phyloP scores from a whole-genome alignment of 2,113 vertebrate species.

The Scalopus aquaticus region DNA sequence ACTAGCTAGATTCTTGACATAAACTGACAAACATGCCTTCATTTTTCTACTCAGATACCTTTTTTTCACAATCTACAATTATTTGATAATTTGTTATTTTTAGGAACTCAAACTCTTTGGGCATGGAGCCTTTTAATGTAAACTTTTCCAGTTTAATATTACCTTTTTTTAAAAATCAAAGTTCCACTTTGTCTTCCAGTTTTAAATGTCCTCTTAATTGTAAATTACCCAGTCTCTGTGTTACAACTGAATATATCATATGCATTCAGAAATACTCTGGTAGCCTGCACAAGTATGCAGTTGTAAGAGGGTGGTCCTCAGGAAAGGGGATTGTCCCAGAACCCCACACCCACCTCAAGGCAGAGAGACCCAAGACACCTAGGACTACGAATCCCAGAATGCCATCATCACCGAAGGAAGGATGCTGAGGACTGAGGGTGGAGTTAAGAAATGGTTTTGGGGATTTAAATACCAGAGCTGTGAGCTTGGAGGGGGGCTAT shows the following conservation, averaged over 20 bases:
- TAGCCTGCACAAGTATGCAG: not conserved
- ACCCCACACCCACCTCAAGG: no score
- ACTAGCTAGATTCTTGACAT: not conserved
- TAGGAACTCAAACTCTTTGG: not conserved
- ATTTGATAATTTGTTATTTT: slow-evolving; percentile 21
- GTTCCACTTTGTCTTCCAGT: not conserved
- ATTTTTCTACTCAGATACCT: no score
- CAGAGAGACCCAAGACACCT: no score
- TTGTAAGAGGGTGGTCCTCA: no score
- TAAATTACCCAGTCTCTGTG: not conserved
- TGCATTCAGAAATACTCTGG: not conserved
- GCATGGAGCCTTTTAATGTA: not conserved
- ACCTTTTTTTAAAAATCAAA: not conserved
- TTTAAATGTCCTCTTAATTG: not conserved
- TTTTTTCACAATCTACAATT: not conserved
- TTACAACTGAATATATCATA: not conserved
- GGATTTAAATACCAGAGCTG: no score
- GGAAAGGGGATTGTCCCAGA: no score
- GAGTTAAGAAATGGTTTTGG: no score
- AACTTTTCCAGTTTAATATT: not conserved
- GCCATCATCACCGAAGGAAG: no score
- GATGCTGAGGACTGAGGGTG: no score
- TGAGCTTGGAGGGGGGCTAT: no score
- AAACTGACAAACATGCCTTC: not conserved
- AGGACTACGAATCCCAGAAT: no score